Base-by-base conservation (phyloP, 2,797 vertebrate species). In the Hephaestus fuliginosus region DNA sequence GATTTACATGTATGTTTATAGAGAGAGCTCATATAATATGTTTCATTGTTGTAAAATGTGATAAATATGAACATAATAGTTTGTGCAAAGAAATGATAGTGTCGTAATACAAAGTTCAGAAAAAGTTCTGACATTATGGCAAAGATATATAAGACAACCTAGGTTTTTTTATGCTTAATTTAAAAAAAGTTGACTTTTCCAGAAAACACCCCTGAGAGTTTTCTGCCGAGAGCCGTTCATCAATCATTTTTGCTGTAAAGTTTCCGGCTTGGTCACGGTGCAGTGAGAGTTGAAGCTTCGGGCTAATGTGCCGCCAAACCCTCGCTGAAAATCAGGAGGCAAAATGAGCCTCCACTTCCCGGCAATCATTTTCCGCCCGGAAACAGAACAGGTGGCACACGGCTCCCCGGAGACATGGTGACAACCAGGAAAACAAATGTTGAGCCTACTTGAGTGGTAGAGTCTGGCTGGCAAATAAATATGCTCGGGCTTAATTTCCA, bases 381-480 rank as follows among this genome's bases (percentile, higher is more conserved):
- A 89, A 90, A 87, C 62, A 43, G 79, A 94, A 88, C 93, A 94
- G 93, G 93, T 94, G 92, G 93, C 77, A 57, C 83, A 55, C 3
- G 74, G 84, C 66, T 91, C 91, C 90, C 89, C 3, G 73, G 88
- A 86, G 93, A 90, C 74, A 55, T 0, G 1, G 67, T 89, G 89
- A 93, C 92, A 91, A 93, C 78, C 76, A 88, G 81, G 89, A 93
- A 92, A 93, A 93, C 92, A 94, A 94, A 94, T 89, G 89, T 89
- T 82, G 84, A 87, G 88, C 76, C 55, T 46, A 81, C 78, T 88
- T 82, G 85, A 91, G 70, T 71, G 79, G 81, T 80, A 15, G 81
- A 84, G 80, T 78, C 86, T 61, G 78, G 78, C 80, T 89, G 76
- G 85, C 69, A 76, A 84, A 88, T 88, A 85, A 89, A 91, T 88